Percentiles rank a stretch among this genome's conserved stretches.
Conservation (phyloP, 2,797 vertebrate genomes). For the Gymnopithys bicolor region DNA sequence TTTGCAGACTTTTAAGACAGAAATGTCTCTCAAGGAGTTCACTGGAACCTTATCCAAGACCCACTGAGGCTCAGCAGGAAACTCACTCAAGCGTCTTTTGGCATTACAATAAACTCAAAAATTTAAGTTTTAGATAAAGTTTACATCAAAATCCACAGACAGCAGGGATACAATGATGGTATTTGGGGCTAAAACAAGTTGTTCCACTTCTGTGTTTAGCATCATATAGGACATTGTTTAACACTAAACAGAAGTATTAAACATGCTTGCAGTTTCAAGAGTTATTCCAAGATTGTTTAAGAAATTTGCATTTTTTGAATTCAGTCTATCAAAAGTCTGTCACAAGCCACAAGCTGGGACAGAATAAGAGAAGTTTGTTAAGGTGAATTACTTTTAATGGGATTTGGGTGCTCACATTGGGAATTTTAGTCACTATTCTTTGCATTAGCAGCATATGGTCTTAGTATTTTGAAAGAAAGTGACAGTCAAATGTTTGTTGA, state of each 20-base stretch:
- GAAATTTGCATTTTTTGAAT: background rate
- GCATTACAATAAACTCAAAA: background rate
- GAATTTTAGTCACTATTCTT: background rate
- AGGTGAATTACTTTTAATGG: background rate
- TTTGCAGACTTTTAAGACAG: background rate
- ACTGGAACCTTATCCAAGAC: background rate
- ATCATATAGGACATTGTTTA: background rate
- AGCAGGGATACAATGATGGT: background rate
- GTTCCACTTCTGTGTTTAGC: background rate
- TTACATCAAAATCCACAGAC: background rate
- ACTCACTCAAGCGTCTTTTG: background rate
- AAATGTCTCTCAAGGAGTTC: background rate
- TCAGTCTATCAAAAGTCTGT: background rate
- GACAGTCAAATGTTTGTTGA: background rate
- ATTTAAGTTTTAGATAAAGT: background rate
- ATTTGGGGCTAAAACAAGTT: background rate
- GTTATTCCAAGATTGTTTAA: background rate
- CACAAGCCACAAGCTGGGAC: background rate
- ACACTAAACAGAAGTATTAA: background rate
- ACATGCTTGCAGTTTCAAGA: background rate
- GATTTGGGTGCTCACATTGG: background rate
- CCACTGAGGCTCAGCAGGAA: background rate
- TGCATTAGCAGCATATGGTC: background rate
- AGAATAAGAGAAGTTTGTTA: background rate
- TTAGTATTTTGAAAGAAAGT: background rate